These are phyloP conservation scores for Drosophila kuntzei DNA, from an alignment of 2,888 invertebrate species.

Conservation along the genomic window DNA sequence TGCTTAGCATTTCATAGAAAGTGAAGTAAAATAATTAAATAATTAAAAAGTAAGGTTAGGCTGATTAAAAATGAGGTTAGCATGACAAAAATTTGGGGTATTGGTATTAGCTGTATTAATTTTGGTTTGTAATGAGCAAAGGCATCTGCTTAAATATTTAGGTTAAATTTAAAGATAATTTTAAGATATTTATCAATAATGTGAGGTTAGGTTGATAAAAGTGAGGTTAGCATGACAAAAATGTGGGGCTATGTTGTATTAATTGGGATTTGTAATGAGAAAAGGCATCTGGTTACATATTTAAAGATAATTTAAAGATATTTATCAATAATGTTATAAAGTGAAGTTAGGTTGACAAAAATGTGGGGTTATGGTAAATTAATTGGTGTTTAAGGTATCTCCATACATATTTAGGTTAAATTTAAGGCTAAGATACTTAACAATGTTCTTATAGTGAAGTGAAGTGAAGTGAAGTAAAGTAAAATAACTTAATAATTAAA, in stretches of 20 bases:
- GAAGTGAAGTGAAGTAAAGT: too few species aligned
- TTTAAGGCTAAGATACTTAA: neutral
- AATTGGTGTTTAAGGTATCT: neutral
- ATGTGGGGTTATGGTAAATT: slow-evolving; percentile 3
- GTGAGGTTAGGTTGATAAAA: too few species aligned
- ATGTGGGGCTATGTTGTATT: neutral
- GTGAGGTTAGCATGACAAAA: too few species aligned
- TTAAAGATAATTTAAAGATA: neutral
- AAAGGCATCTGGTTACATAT: neutral
- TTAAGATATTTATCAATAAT: too few species aligned
- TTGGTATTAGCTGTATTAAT: too few species aligned
- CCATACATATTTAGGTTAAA: neutral
- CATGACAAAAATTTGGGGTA: neutral
- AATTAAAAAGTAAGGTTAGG: slow-evolving; percentile 4
- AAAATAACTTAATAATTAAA: too few species aligned
- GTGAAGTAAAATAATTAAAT: too few species aligned
- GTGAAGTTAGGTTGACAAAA: slow-evolving; percentile 4
- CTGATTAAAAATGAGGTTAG: neutral
- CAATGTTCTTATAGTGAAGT: too few species aligned
- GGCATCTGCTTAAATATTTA: neutral
- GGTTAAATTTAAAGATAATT: neutral
- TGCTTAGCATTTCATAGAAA: too few species aligned
- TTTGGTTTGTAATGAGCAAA: neutral
- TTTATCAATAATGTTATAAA: neutral
- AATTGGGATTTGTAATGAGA: neutral